A percentile compares a stretch with the other conserved stretches of the same genome.
Evolutionary conservation across 2,888 invertebrate genomes (phyloP).

Genomic region (Scrobipalpa atriplicella): DNA sequence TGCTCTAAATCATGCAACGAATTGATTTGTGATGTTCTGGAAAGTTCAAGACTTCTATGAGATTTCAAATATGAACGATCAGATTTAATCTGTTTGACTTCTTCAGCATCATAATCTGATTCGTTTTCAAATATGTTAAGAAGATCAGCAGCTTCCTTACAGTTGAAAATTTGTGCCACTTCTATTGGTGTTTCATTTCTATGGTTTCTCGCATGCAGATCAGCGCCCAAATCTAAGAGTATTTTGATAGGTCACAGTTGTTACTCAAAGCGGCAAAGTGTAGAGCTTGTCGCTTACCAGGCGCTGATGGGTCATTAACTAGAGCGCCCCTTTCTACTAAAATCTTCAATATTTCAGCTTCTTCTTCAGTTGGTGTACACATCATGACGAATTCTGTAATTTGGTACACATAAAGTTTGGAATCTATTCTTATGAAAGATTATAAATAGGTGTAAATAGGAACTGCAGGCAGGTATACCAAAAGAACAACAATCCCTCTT

Average conservation of each 20-base stretch:
- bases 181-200: constrained; percentile 66
- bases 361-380: constrained; percentile 61
- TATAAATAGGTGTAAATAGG: too few species aligned
- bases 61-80: too few species aligned
- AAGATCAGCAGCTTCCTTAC: constrained; percentile 50
- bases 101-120: constrained; percentile 48
- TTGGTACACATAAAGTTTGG: too few species aligned
- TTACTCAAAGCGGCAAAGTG: constrained; percentile 79
- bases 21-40: too few species aligned
- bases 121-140: constrained; percentile 60
- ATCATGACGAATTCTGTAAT: constrained; percentile 69
- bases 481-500: too few species aligned
- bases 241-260: constrained; percentile 61
- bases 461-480: too few species aligned
- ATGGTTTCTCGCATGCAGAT: constrained; percentile 57
- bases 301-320: constrained; percentile 61
- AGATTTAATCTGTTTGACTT: too few species aligned
- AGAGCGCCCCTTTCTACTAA: constrained; percentile 62
- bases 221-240: constrained; percentile 63
- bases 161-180: constrained; percentile 61
- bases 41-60: too few species aligned
- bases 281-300: constrained; percentile 71
- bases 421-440: too few species aligned
- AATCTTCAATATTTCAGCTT: constrained; percentile 60
- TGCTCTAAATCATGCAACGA: too few species aligned